Conservation (phyloP, 2,113 vertebrate species). For the Megaceryle torquata region DNA sequence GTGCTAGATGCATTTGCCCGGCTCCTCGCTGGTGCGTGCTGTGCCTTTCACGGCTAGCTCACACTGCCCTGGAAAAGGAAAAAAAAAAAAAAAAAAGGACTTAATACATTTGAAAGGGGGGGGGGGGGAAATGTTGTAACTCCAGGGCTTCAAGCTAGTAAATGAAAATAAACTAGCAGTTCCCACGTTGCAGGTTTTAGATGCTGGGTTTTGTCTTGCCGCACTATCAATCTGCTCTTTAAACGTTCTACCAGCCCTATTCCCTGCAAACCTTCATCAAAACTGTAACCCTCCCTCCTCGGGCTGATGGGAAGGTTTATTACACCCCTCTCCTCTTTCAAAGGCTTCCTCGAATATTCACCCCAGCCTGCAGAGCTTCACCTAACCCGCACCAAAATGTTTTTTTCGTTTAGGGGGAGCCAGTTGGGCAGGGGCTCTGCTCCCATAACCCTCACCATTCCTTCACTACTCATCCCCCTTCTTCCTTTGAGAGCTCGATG, state of each 20-base stretch:
- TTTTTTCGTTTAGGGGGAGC: slow-evolving; percentile 16
- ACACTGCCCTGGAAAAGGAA: background rate
- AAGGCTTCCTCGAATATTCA: slow-evolving; percentile 25
- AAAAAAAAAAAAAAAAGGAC: background rate
- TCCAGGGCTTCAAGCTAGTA: background rate
- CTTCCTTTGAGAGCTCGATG: background rate
- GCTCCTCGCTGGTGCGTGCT: background rate
- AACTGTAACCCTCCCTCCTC: background rate
- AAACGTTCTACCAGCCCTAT: background rate
- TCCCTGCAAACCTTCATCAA: slow-evolving; percentile 43
- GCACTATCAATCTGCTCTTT: slow-evolving; percentile 43
- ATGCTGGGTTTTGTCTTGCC: slow-evolving; percentile 13
- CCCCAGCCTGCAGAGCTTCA: slow-evolving; percentile 48
- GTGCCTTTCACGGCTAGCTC: background rate
- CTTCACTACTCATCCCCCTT: background rate
- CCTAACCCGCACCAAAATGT: slow-evolving; percentile 9
- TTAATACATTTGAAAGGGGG: background rate
- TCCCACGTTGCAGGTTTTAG: background rate
- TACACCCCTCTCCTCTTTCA: slow-evolving; percentile 57
- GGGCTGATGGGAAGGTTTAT: slow-evolving; percentile 34
- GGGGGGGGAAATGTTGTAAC: background rate
- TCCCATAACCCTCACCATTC: background rate
- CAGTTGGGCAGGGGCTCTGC: background rate
- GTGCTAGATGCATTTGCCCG: accelerated
- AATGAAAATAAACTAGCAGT: background rate